Conservation (phyloP, 2,888 invertebrate genomes). For the Papilio protenor region DNA sequence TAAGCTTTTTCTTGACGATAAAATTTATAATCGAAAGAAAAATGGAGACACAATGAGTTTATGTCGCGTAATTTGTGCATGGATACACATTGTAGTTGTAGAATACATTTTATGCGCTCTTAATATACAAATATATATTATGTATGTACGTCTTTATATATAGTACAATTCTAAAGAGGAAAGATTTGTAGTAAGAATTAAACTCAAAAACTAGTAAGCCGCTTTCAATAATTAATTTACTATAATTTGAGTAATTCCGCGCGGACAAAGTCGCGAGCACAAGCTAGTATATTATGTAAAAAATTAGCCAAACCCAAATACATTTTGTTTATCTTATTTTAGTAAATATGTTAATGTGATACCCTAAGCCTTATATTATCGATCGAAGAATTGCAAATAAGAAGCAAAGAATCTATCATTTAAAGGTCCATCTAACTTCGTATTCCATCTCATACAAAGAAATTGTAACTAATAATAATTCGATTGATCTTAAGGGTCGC, state of each 20-base stretch:
- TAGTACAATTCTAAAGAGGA: background rate
- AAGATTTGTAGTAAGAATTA: too few species aligned
- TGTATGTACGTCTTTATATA: background rate
- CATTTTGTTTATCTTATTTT: background rate
- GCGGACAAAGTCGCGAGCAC: too few species aligned
- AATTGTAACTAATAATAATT: background rate
- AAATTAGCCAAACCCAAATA: background rate
- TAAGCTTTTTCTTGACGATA: slow-evolving; percentile 34
- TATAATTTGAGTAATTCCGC: too few species aligned
- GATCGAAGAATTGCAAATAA: background rate
- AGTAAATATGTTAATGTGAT: background rate
- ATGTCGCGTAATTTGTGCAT: background rate
- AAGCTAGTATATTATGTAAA: too few species aligned
- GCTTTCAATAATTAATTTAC: too few species aligned
- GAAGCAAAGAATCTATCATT: background rate
- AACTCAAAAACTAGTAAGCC: too few species aligned
- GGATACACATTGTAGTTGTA: background rate
- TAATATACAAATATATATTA: background rate
- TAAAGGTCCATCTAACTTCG: too few species aligned
- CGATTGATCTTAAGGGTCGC: background rate
- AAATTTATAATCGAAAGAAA: slow-evolving; percentile 35
- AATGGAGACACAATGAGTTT: background rate
- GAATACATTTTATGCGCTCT: background rate
- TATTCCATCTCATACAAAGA: too few species aligned
- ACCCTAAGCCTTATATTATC: background rate